Evolutionary conservation across 2,797 vertebrate genomes (phyloP).

Genomic region (Tragelaphus oryx): DNA sequence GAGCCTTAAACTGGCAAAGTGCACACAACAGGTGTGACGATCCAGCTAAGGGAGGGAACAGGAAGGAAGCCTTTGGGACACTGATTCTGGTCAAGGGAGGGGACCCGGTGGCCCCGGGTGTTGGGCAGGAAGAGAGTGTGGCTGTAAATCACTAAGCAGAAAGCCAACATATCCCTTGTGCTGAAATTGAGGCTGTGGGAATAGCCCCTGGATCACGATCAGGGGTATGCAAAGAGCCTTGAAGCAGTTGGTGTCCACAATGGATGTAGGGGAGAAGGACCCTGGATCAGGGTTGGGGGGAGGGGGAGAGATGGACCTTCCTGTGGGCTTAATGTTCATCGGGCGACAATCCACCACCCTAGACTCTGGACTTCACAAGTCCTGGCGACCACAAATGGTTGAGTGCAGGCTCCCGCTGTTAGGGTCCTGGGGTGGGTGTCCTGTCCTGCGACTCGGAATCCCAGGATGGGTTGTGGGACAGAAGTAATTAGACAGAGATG

Average conservation of each 20-base stretch:
- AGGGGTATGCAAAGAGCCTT: fast-evolving
- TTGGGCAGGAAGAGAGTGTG: neutral
- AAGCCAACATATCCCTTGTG: neutral
- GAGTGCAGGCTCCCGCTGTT: neutral
- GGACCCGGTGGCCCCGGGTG: neutral
- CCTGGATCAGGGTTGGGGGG: fast-evolving
- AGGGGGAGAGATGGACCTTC: neutral
- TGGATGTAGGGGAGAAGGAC: neutral
- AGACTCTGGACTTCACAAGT: neutral
- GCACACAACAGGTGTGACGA: neutral
- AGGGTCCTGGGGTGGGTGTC: neutral
- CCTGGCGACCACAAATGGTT: neutral
- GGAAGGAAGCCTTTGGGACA: neutral
- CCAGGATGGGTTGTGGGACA: neutral
- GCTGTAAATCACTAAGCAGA: neutral
- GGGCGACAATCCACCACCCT: neutral
- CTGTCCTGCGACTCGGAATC: neutral
- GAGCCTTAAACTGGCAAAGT: neutral
- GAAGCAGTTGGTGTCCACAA: fast-evolving
- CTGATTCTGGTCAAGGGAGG: neutral
- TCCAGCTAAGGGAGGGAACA: neutral
- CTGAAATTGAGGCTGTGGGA: neutral
- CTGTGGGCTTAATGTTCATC: neutral
- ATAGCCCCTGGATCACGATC: fast-evolving
- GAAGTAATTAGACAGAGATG: neutral